Evolutionary conservation across 2,888 invertebrate genomes (phyloP).

Genomic region (Meandrusa payeni): DNA sequence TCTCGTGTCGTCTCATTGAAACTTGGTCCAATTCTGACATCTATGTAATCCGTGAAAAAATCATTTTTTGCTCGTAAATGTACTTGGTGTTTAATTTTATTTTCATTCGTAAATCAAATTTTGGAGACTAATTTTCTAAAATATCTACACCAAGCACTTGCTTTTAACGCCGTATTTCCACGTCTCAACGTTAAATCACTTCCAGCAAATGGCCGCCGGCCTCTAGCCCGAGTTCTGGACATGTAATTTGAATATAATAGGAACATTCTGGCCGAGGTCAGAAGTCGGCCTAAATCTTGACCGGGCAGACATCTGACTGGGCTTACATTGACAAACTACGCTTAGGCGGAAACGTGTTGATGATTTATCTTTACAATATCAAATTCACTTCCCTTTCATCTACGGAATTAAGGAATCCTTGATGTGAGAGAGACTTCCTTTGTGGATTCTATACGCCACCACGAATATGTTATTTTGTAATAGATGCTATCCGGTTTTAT

Average conservation of each 20-base stretch:
- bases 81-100: too few relatives aligned
- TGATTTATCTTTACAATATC: conserved; percentile 35
- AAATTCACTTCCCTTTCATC: conserved; percentile 15
- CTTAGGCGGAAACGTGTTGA: conserved; percentile 30
- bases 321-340: conserved; percentile 33
- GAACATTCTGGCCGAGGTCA: conserved; percentile 23
- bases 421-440: too few relatives aligned
- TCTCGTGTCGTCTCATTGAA: too few relatives aligned
- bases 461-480: too few relatives aligned
- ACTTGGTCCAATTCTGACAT: too few relatives aligned
- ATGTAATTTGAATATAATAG: conserved; percentile 36
- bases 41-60: too few relatives aligned
- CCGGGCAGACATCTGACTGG: conserved; percentile 18
- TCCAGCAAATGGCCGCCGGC: conserved; percentile 29
- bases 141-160: too few relatives aligned
- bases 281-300: conserved; percentile 26
- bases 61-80: too few relatives aligned
- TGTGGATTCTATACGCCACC: too few relatives aligned
- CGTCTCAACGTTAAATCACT: conserved; percentile 36
- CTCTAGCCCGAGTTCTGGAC: conserved; percentile 29
- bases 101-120: too few relatives aligned
- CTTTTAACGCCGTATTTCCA: conserved; percentile 10
- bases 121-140: too few relatives aligned
- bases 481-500: too few relatives aligned
- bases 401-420: not conserved